phyloP scores from a whole-genome alignment of 2,888 invertebrate genomes.

The Coleophora flavipennella region DNA sequence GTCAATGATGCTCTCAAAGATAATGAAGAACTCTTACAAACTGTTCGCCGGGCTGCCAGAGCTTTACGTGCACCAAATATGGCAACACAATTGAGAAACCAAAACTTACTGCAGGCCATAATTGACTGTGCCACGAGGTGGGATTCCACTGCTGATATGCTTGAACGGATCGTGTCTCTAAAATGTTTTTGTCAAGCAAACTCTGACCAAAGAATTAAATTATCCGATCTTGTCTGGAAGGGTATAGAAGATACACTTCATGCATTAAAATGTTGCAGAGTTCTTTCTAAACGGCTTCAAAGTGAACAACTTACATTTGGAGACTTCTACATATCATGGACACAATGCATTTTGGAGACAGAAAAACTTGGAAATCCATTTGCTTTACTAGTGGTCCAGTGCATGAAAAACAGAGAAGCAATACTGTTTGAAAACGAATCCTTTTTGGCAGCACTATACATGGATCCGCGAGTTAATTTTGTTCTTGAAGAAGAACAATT shows the following conservation, averaged over 20 bases:
- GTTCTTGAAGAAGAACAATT: background rate
- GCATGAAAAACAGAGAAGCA: no score
- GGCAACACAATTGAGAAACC: background rate
- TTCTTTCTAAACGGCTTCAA: background rate
- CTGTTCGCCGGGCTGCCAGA: background rate
- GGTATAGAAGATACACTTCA: no score
- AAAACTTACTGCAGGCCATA: background rate
- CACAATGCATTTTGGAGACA: background rate
- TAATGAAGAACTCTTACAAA: background rate
- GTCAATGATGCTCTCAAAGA: background rate
- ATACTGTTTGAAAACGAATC: background rate
- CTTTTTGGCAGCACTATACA: background rate
- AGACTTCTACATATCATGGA: background rate
- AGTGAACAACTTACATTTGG: background rate
- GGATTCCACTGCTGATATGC: slow-evolving; percentile 1
- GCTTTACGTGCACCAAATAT: background rate
- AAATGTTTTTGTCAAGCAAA: no score
- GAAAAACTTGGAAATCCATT: background rate
- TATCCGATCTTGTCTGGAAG: no score
- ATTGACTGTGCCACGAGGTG: background rate
- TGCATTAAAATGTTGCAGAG: background rate
- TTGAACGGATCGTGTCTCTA: background rate
- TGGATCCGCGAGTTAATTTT: background rate
- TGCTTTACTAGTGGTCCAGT: background rate
- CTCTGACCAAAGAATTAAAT: no score